These are phyloP conservation scores for Pemphredon lugubris DNA, from an alignment of 2,888 invertebrate species.

Conservation along the genomic window DNA sequence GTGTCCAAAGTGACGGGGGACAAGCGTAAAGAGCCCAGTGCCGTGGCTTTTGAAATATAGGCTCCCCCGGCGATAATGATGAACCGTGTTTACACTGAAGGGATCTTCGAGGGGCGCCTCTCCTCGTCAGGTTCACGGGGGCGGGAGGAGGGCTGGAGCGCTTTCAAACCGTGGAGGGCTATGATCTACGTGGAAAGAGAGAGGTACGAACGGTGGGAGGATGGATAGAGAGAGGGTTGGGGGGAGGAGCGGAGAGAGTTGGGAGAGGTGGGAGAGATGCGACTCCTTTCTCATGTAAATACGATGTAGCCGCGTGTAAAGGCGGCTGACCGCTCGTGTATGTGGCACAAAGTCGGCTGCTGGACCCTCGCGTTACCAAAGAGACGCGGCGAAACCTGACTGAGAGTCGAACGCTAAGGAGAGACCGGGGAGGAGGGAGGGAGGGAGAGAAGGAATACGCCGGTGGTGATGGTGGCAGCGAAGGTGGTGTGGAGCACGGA, in stretches of 20 bases:
- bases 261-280: slow-evolving; percentile 62
- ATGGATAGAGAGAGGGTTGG: slow-evolving; percentile 14
- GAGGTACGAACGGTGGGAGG: slow-evolving; percentile 27
- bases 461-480: slow-evolving; percentile 40
- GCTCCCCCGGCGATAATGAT: slow-evolving; percentile 78
- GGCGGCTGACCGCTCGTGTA: slow-evolving; percentile 76
- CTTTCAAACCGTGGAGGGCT: too few species aligned
- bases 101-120: slow-evolving; percentile 66
- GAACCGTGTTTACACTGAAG: slow-evolving; percentile 78
- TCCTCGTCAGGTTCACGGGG: slow-evolving; percentile 61
- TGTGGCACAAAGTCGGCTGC: slow-evolving; percentile 76
- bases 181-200: slow-evolving; percentile 20
- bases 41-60: slow-evolving; percentile 69
- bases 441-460: slow-evolving; percentile 34
- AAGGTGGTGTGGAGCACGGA: slow-evolving; percentile 24
- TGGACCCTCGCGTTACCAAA: slow-evolving; percentile 61
- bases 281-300: slow-evolving; percentile 81
- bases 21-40: slow-evolving; percentile 61
- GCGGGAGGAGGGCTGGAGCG: slow-evolving; percentile 37
- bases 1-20: slow-evolving; percentile 61
- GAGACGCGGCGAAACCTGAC: slow-evolving; percentile 39
- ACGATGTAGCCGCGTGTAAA: slow-evolving; percentile 80
- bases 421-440: slow-evolving; percentile 14
- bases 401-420: slow-evolving; percentile 31
- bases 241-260: slow-evolving; percentile 35